Conservation (phyloP, 1,140 invertebrate genomes). For the Drosophila repleta region DNA sequence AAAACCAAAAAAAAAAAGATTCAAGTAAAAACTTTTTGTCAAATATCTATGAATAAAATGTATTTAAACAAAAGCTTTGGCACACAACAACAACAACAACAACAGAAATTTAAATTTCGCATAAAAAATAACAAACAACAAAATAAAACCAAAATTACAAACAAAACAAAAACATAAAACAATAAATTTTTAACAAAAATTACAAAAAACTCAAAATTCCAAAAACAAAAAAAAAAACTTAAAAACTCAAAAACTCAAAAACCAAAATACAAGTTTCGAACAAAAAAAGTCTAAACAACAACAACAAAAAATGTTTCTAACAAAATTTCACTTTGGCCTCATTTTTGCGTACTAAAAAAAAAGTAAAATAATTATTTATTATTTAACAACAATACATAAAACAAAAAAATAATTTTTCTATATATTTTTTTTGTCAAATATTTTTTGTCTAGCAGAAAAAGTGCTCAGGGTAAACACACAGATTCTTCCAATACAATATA, state of each 20-base stretch:
- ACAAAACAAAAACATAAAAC: conserved; percentile 10
- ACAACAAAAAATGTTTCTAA: conserved; percentile 39
- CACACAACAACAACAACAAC: conserved; percentile 49
- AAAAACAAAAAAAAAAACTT: conserved; percentile 44
- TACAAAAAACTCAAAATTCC: conserved; percentile 32
- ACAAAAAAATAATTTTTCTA: conserved; percentile 5
- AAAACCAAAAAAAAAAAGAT: conserved; percentile 22
- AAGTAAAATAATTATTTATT: conserved; percentile 26
- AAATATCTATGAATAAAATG: conserved; percentile 25
- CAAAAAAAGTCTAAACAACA: conserved; percentile 27
- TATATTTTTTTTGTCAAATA: conserved; percentile 17
- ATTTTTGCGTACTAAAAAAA: conserved; percentile 50
- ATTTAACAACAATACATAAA: conserved; percentile 15
- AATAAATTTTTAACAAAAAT: conserved; percentile 17
- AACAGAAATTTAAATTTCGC: no score
- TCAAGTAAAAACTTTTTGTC: conserved; percentile 9
- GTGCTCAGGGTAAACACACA: conserved; percentile 81
- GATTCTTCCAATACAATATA: conserved; percentile 81
- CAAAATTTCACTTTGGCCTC: conserved; percentile 53
- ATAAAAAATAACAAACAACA: conserved; percentile 4
- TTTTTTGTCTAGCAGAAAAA: conserved; percentile 73
- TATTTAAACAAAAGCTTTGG: conserved; percentile 63
- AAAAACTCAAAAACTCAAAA: conserved; percentile 53
- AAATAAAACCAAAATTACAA: conserved; percentile 16
- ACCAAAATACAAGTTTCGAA: conserved; percentile 70